Evolutionary conservation across 2,888 invertebrate species (phyloP).

Genomic region (Diarsia brunnea): DNA sequence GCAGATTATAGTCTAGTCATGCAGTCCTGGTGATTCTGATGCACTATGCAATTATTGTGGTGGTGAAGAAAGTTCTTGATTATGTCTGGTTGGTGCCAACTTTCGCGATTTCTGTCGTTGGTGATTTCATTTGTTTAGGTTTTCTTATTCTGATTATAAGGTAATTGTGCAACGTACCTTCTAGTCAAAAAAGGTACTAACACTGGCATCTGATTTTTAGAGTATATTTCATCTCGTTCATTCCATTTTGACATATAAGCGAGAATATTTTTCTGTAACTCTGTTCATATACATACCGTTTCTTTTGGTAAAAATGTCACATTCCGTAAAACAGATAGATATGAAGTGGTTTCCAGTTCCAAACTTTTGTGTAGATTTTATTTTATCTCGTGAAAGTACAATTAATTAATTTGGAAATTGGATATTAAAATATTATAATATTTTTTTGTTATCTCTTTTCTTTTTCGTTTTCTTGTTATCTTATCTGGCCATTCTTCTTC

Average conservation of each 20-base stretch:
- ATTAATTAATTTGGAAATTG: background rate
- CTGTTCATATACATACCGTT: background rate
- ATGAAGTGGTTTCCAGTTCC: background rate
- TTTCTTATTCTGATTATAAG: constrained; percentile 12
- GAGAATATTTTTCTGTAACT: background rate
- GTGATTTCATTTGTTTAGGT: background rate
- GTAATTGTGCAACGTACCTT: background rate
- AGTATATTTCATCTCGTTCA: background rate
- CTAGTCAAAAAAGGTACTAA: background rate
- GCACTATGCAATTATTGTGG: constrained; percentile 27
- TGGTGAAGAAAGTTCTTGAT: constrained; percentile 14
- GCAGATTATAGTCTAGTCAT: constrained; percentile 61
- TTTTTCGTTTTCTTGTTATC: background rate
- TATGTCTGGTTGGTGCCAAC: background rate
- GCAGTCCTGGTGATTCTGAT: constrained; percentile 22
- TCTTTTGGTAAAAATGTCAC: background rate
- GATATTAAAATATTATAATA: background rate
- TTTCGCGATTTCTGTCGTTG: constrained; percentile 27
- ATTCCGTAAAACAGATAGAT: background rate
- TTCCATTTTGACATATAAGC: no score
- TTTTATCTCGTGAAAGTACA: background rate
- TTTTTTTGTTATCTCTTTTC: no score
- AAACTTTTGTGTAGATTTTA: background rate
- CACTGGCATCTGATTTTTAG: background rate
- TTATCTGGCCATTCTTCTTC: background rate